Conservation (phyloP, 1,140 invertebrate genomes). For the Meloidogyne exigua region DNA sequence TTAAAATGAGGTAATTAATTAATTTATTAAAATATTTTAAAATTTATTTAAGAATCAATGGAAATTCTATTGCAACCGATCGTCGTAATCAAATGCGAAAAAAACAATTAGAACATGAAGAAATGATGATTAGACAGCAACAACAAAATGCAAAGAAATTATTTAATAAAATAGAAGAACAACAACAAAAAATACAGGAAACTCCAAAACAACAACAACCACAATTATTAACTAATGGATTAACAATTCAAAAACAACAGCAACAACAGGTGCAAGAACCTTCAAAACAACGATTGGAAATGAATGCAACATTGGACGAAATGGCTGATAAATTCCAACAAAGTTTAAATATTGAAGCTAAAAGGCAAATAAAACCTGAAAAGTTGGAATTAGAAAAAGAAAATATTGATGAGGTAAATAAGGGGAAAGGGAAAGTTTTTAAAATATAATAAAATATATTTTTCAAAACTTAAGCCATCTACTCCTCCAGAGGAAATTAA, state of each 20-base stretch:
- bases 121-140: slow-evolving; percentile 33
- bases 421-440: neutral
- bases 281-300: slow-evolving; percentile 27
- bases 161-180: slow-evolving; percentile 39
- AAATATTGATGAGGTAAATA: slow-evolving; percentile 24
- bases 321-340: slow-evolving; percentile 25
- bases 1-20: slow-evolving; percentile 44
- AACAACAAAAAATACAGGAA: slow-evolving; percentile 18
- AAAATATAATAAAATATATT: neutral
- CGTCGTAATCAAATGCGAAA: slow-evolving; percentile 53
- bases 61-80: slow-evolving; percentile 38
- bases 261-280: slow-evolving; percentile 4
- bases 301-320: slow-evolving; percentile 31
- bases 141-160: slow-evolving; percentile 39
- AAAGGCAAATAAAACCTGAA: neutral
- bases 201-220: slow-evolving; percentile 17
- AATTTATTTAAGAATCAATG: slow-evolving; percentile 10
- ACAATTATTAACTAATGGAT: neutral
- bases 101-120: slow-evolving; percentile 51
- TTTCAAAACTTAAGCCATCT: neutral
- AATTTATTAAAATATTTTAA: neutral
- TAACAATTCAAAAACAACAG: neutral
- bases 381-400: slow-evolving; percentile 32
- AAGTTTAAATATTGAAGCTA: slow-evolving; percentile 18
- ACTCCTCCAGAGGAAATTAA: slow-evolving; percentile 33